These are phyloP conservation scores for Allolobophora icterica DNA, from an alignment of 2,888 invertebrate species.

Conservation along the genomic window DNA sequence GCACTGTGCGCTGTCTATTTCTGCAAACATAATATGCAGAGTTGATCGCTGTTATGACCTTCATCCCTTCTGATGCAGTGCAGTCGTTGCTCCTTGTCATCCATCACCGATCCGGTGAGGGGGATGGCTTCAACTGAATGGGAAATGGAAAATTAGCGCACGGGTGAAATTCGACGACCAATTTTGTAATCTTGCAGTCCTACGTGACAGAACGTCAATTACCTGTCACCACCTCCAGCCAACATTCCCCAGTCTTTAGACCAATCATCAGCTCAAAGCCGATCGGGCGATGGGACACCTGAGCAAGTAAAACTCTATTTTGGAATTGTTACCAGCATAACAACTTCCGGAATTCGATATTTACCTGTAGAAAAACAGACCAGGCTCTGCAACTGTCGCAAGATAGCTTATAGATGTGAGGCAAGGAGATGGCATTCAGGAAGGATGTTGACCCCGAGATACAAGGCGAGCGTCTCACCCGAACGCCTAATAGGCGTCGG, in stretches of 20 bases:
- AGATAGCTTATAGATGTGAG: not conserved
- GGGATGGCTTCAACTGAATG: no score
- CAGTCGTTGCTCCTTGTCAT: no score
- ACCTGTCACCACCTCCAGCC: not conserved
- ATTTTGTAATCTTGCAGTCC: not conserved
- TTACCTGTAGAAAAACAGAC: not conserved
- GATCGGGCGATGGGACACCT: no score
- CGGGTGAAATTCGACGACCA: not conserved
- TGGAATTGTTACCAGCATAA: no score
- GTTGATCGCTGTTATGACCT: no score
- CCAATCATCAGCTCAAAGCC: no score
- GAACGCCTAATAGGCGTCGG: not conserved
- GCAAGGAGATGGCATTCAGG: not conserved
- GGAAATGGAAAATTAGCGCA: not conserved
- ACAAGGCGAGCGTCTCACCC: not conserved
- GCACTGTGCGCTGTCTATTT: no score
- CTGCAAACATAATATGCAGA: no score
- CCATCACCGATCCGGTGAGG: no score
- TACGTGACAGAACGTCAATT: not conserved
- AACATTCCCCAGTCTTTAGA: not conserved
- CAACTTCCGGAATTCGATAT: no score
- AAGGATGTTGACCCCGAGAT: not conserved
- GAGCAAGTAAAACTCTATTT: no score
- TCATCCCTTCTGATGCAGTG: no score
- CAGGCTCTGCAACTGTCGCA: not conserved